phyloP scores from a whole-genome alignment of 2,113 vertebrate species.

The Rallus limicola region DNA sequence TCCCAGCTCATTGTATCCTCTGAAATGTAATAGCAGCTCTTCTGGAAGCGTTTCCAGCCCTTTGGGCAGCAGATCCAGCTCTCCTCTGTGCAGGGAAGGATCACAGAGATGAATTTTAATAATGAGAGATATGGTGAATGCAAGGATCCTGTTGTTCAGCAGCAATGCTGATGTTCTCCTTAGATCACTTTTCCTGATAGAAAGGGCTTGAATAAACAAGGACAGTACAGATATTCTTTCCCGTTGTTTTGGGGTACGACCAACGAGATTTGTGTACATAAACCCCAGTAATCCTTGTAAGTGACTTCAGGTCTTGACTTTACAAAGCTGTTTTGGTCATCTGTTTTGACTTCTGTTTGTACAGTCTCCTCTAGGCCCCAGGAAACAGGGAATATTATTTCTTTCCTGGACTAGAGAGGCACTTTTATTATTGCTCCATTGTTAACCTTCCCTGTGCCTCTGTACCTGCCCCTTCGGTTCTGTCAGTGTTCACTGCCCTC shows the following conservation, averaged over 20 bases:
- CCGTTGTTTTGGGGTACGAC: neutral
- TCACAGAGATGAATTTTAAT: neutral
- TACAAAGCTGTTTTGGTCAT: too few relatives aligned
- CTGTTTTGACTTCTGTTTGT: neutral
- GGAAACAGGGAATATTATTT: neutral
- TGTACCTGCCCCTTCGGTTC: neutral
- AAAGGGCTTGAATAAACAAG: neutral
- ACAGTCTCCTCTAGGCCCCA: neutral
- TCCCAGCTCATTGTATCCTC: rapidly evolving
- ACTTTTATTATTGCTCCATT: neutral
- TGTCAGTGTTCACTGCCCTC: neutral
- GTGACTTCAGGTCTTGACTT: neutral
- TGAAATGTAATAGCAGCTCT: constrained; percentile 63
- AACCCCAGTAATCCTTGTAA: neutral
- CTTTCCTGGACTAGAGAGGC: neutral
- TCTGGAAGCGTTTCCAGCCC: constrained; percentile 27
- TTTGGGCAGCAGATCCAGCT: neutral
- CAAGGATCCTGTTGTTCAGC: neutral
- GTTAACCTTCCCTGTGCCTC: neutral
- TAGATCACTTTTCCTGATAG: neutral
- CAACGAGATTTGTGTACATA: neutral
- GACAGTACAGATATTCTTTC: neutral
- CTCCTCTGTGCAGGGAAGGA: neutral
- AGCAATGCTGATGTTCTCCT: neutral
- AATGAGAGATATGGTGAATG: neutral